A percentile compares a stretch with the other conserved stretches of the same genome.
These are phyloP conservation scores for Caerostris extrusa DNA, from an alignment of 1,140 invertebrate genomes.

Conservation along the genomic window DNA sequence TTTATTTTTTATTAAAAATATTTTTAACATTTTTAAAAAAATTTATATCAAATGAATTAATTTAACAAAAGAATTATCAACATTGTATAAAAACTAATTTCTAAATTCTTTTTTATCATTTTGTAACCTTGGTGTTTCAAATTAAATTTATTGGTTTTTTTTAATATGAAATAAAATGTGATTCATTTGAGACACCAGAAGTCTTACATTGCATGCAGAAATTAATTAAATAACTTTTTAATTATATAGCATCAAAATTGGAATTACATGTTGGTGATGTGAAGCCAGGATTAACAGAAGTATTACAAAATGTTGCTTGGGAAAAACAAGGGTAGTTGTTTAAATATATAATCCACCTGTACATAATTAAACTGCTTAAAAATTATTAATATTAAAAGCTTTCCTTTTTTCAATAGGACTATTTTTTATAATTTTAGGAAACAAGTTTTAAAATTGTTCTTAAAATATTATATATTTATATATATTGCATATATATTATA, in stretches of 20 bases:
- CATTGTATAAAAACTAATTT: no score
- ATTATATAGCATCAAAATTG: conserved; percentile 82
- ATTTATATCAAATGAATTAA: no score
- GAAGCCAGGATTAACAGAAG: conserved; percentile 79
- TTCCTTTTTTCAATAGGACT: neutral
- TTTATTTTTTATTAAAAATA: no score
- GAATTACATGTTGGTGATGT: conserved; percentile 83
- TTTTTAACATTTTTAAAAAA: no score
- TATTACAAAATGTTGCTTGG: conserved; percentile 82
- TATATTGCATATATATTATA: no score
- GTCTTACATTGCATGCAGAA: neutral
- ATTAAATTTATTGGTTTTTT: neutral
- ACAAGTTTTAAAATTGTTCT: no score
- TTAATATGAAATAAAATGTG: neutral
- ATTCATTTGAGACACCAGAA: neutral
- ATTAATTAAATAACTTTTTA: neutral
- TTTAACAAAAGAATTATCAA: no score
- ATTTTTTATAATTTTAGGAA: no score
- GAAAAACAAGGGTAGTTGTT: conserved; percentile 82
- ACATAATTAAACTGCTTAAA: no score
- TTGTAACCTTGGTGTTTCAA: neutral
- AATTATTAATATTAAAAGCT: no score
- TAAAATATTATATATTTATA: no score
- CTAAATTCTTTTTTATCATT: neutral
- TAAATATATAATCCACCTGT: neutral